phyloP scores from a whole-genome alignment of 2,113 vertebrate genomes.

The Myiopsitta monachus region DNA sequence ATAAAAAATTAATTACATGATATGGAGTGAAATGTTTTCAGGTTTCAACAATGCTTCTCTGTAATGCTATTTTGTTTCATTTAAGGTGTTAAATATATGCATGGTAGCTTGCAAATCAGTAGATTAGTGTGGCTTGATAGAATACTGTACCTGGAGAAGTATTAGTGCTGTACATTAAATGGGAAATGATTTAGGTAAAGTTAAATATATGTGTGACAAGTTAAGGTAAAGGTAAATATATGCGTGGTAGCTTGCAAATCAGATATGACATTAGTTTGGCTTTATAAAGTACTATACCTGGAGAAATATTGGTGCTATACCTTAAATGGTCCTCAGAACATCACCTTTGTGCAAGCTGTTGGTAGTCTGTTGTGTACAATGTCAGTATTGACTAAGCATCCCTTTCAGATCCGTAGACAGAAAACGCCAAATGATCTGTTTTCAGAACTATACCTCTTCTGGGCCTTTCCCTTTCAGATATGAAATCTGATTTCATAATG shows the following conservation, averaged over 20 bases:
- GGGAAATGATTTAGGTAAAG: background rate
- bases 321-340: background rate
- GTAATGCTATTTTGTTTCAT: background rate
- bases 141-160: background rate
- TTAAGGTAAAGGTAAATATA: background rate
- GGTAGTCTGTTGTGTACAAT: background rate
- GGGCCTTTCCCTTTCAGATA: background rate
- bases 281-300: background rate
- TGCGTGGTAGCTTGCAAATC: background rate
- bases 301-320: background rate
- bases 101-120: background rate
- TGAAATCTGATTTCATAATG: background rate
- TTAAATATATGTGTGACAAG: background rate
- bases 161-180: background rate
- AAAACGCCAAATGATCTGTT: background rate
- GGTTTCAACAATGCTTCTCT: background rate
- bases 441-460: background rate
- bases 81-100: background rate
- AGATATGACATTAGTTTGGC: background rate
- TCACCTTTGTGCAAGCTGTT: background rate
- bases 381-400: background rate
- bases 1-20: slow-evolving; percentile 47
- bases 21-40: background rate
- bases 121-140: background rate
- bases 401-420: background rate